Conservation (phyloP, 2,113 vertebrate genomes). For the Himantopus leucocephalus region DNA sequence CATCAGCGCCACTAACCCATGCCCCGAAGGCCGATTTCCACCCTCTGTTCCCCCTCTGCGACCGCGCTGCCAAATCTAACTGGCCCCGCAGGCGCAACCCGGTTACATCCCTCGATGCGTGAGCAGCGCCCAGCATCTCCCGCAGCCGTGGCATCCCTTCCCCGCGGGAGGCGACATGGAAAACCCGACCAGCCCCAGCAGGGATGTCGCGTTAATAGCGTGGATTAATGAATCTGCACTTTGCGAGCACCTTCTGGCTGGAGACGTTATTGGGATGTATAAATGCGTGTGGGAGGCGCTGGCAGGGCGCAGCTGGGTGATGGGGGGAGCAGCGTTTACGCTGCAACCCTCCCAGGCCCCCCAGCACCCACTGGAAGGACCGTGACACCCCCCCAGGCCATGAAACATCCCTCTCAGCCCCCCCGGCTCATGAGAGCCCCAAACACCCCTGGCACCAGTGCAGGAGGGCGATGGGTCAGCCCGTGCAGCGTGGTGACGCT, state of each 20-base stretch:
- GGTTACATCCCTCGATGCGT: rapidly evolving
- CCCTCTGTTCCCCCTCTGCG: background rate
- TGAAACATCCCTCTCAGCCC: background rate
- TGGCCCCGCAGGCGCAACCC: background rate
- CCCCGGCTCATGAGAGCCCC: background rate
- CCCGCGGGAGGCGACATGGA: rapidly evolving
- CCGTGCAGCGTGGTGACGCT: rapidly evolving
- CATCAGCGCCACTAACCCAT: background rate
- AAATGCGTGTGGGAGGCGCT: rapidly evolving
- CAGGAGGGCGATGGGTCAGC: background rate
- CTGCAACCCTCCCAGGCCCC: background rate
- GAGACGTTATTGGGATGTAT: background rate
- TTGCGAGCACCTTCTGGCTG: background rate
- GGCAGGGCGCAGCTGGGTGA: background rate
- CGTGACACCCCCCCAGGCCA: background rate
- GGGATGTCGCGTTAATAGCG: background rate
- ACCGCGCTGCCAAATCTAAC: background rate
- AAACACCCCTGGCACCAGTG: rapidly evolving
- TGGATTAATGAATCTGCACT: background rate
- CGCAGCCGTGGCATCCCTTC: background rate
- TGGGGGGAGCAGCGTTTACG: background rate
- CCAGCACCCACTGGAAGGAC: background rate
- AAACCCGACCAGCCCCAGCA: background rate
- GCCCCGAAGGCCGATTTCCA: background rate
- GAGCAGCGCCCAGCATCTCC: background rate